Base-by-base conservation (phyloP, 2,888 invertebrate genomes). In the Eupithecia centaureata region DNA sequence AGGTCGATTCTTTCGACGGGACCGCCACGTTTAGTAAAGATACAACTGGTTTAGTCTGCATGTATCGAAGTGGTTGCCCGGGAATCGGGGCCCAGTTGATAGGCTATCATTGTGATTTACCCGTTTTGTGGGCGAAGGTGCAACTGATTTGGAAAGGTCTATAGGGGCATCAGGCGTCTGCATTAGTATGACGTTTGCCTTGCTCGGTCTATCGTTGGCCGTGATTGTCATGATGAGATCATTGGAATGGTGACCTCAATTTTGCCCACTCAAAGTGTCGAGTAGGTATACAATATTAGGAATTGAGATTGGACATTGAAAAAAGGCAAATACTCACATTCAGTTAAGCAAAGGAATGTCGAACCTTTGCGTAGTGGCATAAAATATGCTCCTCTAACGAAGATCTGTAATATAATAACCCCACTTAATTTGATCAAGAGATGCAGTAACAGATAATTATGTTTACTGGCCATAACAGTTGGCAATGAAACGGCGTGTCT, bases 91-190 rank as follows among this genome's bases (percentile, higher is more conserved):
- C 57, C 47, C 32, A 13, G 57, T 33, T 57, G 30, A 33, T 22
- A n/a, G 32, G 30, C 56, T 57, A 33, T 71, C 69, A 65, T 72
- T 72, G 73, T 72, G 72, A 75, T 75, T 72, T 75, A 72, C 68
- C 71, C 63, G 62, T 61, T 70, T 72, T 67, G 61, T 67, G 56
- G 54, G 56, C 59, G 42, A 61, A 30, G 59, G 42, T 59, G 30
- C 52, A 52, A 52, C 27, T 27, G 27, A 52, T 52, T 52, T 25
- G 27, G 52, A 52, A 27, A 52, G 12, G 52, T 52, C 52, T 52
- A 27, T 15, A 13, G 52, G 12, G 27, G 15, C 52, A 47, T 22
- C 47, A 22, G 47, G 18, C 25, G 25, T 27, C 52, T 27, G 52
- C 27, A 27, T 27, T 51, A 15, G 13, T 52, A 27, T 27, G 51